Evolutionary conservation across 2,113 vertebrate species (phyloP), one percentile per base, ranked within the genome.

Genomic region (Nyctereutes procyonoides): DNA sequence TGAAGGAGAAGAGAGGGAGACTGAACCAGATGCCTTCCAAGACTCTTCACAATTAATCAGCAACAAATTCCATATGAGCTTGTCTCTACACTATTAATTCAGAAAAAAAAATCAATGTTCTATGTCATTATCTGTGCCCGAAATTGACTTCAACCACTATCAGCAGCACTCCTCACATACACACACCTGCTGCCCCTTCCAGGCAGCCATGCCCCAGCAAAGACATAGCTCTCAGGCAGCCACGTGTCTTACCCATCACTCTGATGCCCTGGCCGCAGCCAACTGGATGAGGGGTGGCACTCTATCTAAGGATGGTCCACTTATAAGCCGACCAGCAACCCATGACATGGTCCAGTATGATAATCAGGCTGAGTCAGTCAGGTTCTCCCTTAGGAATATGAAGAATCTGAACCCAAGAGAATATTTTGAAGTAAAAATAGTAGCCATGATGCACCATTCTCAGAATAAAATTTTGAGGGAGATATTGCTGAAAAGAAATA

Each of bases 251-350:
- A 55, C 4, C 20, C 26, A 14, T n/a, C 24, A 38, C 81, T 43
- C 48, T 55, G 53, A 60, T 5, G 14, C 0, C 16, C 26, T 65
- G n/a, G n/a, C 43, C 17, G 43, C 55, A 16, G 28, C 14, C 62
- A n/a, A 28, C 0, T 0, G n/a, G 30, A 81, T 17, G 32, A 1
- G 20, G 30, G 17, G 22, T 17, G 30, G n/a, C 48, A 16, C 0
- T 12, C 51, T n/a, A 3, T n/a, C 56, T 43, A 82, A 67, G 22
- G 24, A 76, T 1, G 24, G 58, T 19, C 53, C 43, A 30, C 74
- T 74, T 28, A 56, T 22, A 32, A 60, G 51, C 76, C n/a, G 4
- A 24, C 55, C 35, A 65, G 56, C 4, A 53, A 11, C 51, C 63
- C 22, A 7, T 13, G 43, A 20, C 0, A 0, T 28, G 53, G n/a